Evolutionary conservation across 2,797 vertebrate species (phyloP), one percentile per base, ranked within the genome.

Genomic region (Microcaecilia unicolor): DNA sequence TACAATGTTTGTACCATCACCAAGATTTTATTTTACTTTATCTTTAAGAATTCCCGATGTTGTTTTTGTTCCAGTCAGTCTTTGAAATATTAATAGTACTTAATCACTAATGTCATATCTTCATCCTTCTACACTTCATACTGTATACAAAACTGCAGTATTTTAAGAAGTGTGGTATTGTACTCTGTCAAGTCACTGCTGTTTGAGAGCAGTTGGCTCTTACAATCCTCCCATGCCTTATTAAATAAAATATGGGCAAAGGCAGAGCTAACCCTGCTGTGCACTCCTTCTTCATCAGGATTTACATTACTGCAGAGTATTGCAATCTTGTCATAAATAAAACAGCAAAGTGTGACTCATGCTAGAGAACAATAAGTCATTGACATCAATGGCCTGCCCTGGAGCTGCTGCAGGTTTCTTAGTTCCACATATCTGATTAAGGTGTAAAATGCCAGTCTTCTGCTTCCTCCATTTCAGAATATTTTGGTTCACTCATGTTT

Each of bases 271-370:
- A 5, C 22, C 15, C n/a, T 50, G 19, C 7, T 39, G 3, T 23
- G 11, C 20, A 21, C 2, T 11, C 3, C 1, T 4, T 28, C 6
- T 48, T 50, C 9, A 31, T 10, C 21, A 48, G 12, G 3, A 51
- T 44, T 64, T 49, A 32, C 16, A 50, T 62, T 58, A 37, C 26
- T 32, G 10, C 10, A 58, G 19, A 34, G 43, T 24, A 24, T 3
- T 0, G 7, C 25, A 37, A n/a, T 5, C 18, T 24, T 52, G 5
- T 40, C 58, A 27, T 30, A 64, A 61, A 60, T 52, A 60, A 48
- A 41, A 6, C 20, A 44, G 9, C 4, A 45, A 13, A 6, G 1
- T 23, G 10, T 49, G 23, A 52, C n/a, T 62, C 44, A 33, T 16
- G 10, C 3, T 43, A 21, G 32, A 53, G 16, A 31, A 51, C 10